Base-by-base conservation (phyloP, 2,113 vertebrate species). In the Microcebus jonahi region DNA sequence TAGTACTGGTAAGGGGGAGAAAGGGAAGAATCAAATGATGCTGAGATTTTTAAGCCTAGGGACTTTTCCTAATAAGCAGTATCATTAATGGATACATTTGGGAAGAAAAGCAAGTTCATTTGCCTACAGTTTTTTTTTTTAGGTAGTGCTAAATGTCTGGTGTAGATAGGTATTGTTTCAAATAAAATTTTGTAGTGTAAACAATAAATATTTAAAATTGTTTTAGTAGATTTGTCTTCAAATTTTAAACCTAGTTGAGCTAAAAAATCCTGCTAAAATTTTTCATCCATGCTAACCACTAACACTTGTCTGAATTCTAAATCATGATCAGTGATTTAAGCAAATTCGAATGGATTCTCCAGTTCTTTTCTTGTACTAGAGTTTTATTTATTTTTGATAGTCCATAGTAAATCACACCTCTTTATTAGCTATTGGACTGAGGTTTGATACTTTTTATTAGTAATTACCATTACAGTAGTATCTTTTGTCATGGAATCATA, bases 401-500 rank as follows among this genome's bases (percentile, higher is more conserved):
- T 39, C 48, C 96, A 5, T 31, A 50, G 84, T 94, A n/a, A 96
- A 53, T 94, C 90, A 61, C 21, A 75, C 27, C 65, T 95, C 8
- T 4, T 83, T 83, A 34, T 45, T 94, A 94, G 79, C 68, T 88
- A 20, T 31, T 36, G 20, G 36, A 77, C 4, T 50, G 34, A 57
- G 42, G 2, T 82, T 91, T 88, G 79, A 31, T 31, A 6, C 17
- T 65, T 95, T 87, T 90, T 84, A 42, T 88, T 94, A 92, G 23
- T 29, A 20, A 61, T 92, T 91, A 92, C 17, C 34, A 76, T 96
- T 75, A 25, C 1, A 83, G 13, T 85, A 70, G 23, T 77, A 2
- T 73, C 82, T 79, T 70, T 90, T 95, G 34, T 94, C 50, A 63
- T 90, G 48, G 70, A 96, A 95, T 95, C 94, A 84, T 53, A n/a